phyloP scores from a whole-genome alignment of 2,797 vertebrate genomes.

The Sebastes vulpes region DNA sequence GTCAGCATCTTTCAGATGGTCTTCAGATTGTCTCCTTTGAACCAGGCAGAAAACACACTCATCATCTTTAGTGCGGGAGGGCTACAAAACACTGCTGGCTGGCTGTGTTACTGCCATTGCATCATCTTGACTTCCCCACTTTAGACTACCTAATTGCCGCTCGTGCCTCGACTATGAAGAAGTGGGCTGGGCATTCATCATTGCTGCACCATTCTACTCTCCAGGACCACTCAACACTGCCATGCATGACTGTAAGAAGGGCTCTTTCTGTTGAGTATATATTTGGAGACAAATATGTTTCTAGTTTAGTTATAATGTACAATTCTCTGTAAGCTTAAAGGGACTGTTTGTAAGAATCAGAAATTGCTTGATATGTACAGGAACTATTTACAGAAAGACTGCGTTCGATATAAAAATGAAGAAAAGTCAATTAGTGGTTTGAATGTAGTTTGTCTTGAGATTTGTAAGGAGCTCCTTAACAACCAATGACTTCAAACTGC shows the following conservation, averaged over 20 bases:
- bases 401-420: slow-evolving; percentile 49
- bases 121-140: slow-evolving; percentile 60
- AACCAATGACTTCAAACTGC: slow-evolving; percentile 45
- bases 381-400: slow-evolving; percentile 70
- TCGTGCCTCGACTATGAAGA: slow-evolving; percentile 37
- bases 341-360: too few species aligned
- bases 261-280: not conserved
- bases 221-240: not conserved
- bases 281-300: not conserved
- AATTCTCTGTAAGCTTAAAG: not conserved
- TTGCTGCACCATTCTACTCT: not conserved
- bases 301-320: not conserved
- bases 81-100: slow-evolving; percentile 36
- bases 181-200: slow-evolving; percentile 3
- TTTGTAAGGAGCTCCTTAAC: slow-evolving; percentile 29
- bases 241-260: not conserved
- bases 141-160: slow-evolving; percentile 47
- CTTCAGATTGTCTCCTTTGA: slow-evolving; percentile 52
- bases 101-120: slow-evolving; percentile 51
- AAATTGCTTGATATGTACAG: slow-evolving; percentile 41
- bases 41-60: slow-evolving; percentile 42
- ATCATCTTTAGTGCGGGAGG: slow-evolving; percentile 23
- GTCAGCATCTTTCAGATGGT: slow-evolving; percentile 50
- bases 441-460: slow-evolving; percentile 28
- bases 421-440: slow-evolving; percentile 60